Conservation (phyloP, 2,888 invertebrate genomes). For the Idaea aversata region DNA sequence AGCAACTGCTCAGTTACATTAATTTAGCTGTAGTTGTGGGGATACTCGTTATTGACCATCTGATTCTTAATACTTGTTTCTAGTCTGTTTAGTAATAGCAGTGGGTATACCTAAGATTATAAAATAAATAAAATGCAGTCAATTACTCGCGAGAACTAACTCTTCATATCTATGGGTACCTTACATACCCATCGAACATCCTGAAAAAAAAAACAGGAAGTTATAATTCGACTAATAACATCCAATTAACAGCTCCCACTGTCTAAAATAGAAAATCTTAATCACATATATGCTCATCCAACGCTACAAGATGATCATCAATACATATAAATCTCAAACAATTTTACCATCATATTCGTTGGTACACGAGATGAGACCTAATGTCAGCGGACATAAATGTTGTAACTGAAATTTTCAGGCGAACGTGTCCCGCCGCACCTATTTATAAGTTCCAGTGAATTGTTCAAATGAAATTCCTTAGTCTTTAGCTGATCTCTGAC, state of each 20-base stretch:
- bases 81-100: no score
- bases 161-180: no score
- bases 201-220: not conserved
- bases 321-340: not conserved
- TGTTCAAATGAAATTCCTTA: slow-evolving; percentile 72
- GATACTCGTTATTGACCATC: no score
- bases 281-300: not conserved
- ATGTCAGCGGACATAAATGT: slow-evolving; percentile 23
- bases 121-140: no score
- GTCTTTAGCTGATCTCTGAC: slow-evolving; percentile 42
- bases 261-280: not conserved
- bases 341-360: slow-evolving; percentile 4
- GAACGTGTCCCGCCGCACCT: slow-evolving; percentile 58
- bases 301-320: slow-evolving; percentile 3
- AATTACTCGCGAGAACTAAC: no score
- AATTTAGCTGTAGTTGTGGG: no score
- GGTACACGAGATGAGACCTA: slow-evolving; percentile 24
- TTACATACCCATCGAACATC: not conserved
- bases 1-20: no score
- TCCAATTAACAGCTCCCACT: not conserved
- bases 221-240: not conserved
- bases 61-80: no score
- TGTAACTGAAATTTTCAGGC: slow-evolving; percentile 38
- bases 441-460: slow-evolving; percentile 81
- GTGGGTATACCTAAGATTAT: no score